phyloP scores from a whole-genome alignment of 2,113 vertebrate species.

The Fregetta grallaria region DNA sequence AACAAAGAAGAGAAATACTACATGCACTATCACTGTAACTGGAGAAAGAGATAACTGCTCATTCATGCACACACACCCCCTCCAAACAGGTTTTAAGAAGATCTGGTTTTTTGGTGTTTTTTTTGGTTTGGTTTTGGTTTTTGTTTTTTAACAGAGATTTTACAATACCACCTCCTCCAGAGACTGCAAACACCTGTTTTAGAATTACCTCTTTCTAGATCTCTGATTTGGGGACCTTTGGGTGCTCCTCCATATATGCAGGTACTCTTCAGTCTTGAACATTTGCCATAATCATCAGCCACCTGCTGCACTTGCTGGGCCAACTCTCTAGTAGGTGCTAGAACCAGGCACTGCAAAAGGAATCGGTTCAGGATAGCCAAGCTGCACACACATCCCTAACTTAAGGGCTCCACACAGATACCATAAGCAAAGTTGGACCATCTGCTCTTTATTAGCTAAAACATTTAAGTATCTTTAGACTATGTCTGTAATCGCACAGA shows the following conservation, averaged over 20 bases:
- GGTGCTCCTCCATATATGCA: slow-evolving; percentile 97
- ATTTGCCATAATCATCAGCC: slow-evolving; percentile 92
- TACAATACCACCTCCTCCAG: not conserved
- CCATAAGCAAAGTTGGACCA: not conserved
- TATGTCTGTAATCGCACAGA: not conserved
- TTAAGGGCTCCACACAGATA: not conserved
- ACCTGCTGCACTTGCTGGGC: slow-evolving; percentile 99
- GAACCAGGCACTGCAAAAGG: slow-evolving; percentile 86
- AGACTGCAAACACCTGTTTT: not conserved
- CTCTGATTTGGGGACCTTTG: slow-evolving; percentile 97
- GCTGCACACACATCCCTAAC: not conserved
- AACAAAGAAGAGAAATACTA: not conserved
- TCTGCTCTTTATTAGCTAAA: slow-evolving; percentile 4
- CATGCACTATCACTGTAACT: not conserved
- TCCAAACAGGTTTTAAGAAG: not conserved
- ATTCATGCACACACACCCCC: fast-evolving
- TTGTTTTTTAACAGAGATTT: not conserved
- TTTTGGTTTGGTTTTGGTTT: no score
- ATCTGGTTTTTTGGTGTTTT: no score
- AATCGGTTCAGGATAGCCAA: not conserved
- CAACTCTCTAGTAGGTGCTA: slow-evolving; percentile 95
- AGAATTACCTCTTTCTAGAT: slow-evolving; percentile 91
- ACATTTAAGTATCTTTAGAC: not conserved
- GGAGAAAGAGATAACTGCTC: not conserved
- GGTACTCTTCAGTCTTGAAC: slow-evolving; percentile 97